Base-by-base conservation (phyloP, 2,797 vertebrate genomes). In the Oryzias sinensis region DNA sequence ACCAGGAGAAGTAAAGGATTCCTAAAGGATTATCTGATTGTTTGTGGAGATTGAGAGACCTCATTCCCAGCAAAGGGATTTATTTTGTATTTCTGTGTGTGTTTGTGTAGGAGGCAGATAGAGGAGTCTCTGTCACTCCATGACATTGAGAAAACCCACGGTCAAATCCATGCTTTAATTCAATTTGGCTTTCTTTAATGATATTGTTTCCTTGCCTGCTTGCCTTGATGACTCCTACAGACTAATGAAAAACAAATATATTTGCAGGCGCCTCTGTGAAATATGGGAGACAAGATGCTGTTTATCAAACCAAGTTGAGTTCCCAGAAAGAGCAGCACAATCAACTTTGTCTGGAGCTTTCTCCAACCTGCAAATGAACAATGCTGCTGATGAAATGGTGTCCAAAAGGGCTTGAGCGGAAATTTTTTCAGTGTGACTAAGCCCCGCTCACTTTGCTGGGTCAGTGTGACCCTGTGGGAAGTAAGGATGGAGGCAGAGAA, bases 11-110 rank as follows among this genome's bases (percentile, higher is more conserved):
- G 81, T 83, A 80, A 86, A 88, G 81, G 86, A 88, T 85, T 87
- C 84, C 82, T 79, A 70, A 62, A 87, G 88, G 89, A 90, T 90
- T 87, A 90, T 90, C 81, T 90, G 87, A 91, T 89, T 87, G 83
- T 88, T 90, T 83, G 84, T 80, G 74, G 70, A 90, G 89, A 90
- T 90, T 86, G 86, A 84, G 84, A 81, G 82, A 86, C 78, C 82
- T 84, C 85, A 85, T 88, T 88, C 82, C 76, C 79, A 83, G 85
- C 78, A 76, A 86, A 71, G 70, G 83, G 84, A 88, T 89, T 88
- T 88, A 74, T 84, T 84, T 74, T 87, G 72, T 86, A 45, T 83
- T 61, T 79, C 51, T 74, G 66, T 33, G 51, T 33, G 43, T 43
- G 18, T 78, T 70, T 53, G 0, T 76, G 72, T 65, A 53, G 49